Conservation (phyloP, 2,797 vertebrate genomes). For the Tokudaia muenninki region DNA sequence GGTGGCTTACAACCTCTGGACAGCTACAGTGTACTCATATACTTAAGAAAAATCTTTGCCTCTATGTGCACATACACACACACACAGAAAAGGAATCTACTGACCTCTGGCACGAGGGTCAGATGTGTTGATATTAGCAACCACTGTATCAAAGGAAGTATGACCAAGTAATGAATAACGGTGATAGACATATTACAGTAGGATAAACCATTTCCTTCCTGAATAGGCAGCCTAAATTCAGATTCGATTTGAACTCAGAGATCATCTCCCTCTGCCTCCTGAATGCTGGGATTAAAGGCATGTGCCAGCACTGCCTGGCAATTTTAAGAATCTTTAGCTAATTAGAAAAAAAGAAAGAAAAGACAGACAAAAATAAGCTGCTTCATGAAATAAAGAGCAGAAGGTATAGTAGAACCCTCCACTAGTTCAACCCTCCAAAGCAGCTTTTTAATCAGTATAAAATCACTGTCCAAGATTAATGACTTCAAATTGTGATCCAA, state of each 20-base stretch:
- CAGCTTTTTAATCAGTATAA: neutral
- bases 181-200: neutral
- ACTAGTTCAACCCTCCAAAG: neutral
- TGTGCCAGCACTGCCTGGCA: neutral
- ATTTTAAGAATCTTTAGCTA: conserved; percentile 33
- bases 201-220: neutral
- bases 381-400: neutral
- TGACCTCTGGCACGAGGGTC: neutral
- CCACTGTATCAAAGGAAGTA: conserved; percentile 28
- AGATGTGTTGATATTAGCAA: neutral
- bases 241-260: neutral
- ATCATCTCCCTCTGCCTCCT: no score
- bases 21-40: no score
- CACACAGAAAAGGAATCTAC: neutral
- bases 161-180: neutral
- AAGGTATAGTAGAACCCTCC: neutral
- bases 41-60: no score
- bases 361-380: conserved; percentile 17
- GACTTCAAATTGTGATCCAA: neutral
- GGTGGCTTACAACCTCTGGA: no score
- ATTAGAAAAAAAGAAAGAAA: neutral
- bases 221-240: neutral
- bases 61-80: no score
- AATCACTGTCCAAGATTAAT: neutral
- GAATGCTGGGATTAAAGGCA: no score